A percentile compares a stretch with the other conserved stretches of the same genome.
Conservation (phyloP, 23 tunicate genomes). For the Phallusia fumigata region DNA sequence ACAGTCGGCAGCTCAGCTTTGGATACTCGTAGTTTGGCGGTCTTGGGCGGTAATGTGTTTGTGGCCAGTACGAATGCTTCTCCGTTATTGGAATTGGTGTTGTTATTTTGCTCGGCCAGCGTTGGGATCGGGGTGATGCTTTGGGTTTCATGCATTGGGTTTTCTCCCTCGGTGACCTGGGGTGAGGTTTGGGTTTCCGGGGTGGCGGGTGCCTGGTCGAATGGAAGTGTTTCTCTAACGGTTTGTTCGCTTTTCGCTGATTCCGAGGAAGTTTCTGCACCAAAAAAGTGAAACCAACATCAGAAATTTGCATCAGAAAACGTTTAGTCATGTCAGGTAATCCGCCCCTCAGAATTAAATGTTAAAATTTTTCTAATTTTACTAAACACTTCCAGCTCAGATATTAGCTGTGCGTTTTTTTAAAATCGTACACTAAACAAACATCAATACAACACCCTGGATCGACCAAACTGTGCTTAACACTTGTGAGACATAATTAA, state of each 20-base stretch:
- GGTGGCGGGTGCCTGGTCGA: neutral
- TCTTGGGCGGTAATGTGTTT: slow-evolving; percentile 22
- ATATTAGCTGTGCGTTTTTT: too few species aligned
- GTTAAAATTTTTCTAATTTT: too few species aligned
- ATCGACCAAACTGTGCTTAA: too few species aligned
- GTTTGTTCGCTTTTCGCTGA: neutral
- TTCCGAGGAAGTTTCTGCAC: slow-evolving; percentile 4
- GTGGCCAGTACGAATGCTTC: slow-evolving; percentile 19
- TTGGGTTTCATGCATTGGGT: neutral
- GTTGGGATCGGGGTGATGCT: neutral
- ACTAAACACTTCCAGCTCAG: too few species aligned
- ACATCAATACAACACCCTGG: too few species aligned
- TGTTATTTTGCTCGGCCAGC: neutral
- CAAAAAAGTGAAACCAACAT: too few species aligned
- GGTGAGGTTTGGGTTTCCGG: neutral
- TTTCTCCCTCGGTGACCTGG: too few species aligned
- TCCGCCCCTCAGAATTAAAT: too few species aligned
- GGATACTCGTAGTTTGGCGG: slow-evolving; percentile 7
- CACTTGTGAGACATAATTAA: too few species aligned
- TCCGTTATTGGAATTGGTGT: neutral
- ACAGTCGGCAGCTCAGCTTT: neutral
- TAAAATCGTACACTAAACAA: too few species aligned
- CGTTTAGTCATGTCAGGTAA: too few species aligned
- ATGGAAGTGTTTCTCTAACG: neutral
- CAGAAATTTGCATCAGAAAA: too few species aligned